Percentiles rank a stretch among this genome's conserved stretches.
Conservation (phyloP, 2,888 invertebrate genomes). For the Polymixis flavicincta region DNA sequence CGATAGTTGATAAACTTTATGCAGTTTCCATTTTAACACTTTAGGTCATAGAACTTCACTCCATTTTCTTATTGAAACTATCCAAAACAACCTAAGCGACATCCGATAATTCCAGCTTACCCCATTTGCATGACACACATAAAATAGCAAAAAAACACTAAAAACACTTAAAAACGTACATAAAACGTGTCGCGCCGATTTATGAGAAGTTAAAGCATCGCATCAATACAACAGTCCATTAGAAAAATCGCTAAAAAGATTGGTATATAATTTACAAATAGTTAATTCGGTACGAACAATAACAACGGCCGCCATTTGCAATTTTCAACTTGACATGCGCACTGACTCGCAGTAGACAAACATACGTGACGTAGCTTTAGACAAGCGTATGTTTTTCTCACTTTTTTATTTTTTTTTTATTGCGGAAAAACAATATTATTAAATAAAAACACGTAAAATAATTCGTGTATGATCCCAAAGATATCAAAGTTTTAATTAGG, state of each 20-base stretch:
- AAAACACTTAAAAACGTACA: conserved; percentile 90
- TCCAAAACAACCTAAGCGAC: conserved; percentile 91
- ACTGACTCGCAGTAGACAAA: conserved; percentile 89
- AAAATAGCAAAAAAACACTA: conserved; percentile 91
- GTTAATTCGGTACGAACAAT: conserved; percentile 98
- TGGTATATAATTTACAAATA: conserved; percentile 93
- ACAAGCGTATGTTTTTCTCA: conserved; percentile 67
- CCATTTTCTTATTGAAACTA: conserved; percentile 88
- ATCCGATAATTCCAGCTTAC: conserved; percentile 92
- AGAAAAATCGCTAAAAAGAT: conserved; percentile 92
- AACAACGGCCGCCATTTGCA: conserved; percentile 99
- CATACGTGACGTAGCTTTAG: conserved; percentile 83
- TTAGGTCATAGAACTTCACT: conserved; percentile 87
- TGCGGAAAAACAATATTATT: not conserved
- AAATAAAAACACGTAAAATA: not conserved
- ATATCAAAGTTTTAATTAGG: not conserved
- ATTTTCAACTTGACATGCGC: conserved; percentile 96
- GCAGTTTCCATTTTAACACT: conserved; percentile 86
- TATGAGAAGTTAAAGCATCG: conserved; percentile 88
- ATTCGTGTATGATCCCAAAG: not conserved
- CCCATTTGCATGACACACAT: conserved; percentile 94
- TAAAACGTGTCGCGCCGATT: conserved; percentile 88
- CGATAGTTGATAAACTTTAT: conserved; percentile 83
- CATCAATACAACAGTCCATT: conserved; percentile 89
- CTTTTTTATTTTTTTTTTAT: not conserved